phyloP scores from a whole-genome alignment of 2,113 vertebrate genomes.

The Himantopus leucocephalus region DNA sequence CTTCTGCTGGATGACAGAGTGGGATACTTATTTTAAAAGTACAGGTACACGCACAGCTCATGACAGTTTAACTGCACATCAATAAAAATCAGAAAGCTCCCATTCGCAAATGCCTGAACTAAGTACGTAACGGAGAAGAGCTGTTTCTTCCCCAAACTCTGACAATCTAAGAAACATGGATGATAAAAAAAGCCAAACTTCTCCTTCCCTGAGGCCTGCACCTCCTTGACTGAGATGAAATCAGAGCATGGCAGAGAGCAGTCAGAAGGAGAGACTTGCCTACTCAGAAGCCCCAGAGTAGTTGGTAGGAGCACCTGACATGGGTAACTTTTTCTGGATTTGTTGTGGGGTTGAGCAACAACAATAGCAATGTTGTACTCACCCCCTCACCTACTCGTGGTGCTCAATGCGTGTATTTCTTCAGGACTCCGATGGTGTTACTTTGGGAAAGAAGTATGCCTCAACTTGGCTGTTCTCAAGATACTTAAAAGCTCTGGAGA shows the following conservation, averaged over 20 bases:
- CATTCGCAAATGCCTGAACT: not conserved
- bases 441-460: not conserved
- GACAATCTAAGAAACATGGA: not conserved
- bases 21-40: not conserved
- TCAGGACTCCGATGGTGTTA: not conserved
- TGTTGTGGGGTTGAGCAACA: not conserved
- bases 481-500: not conserved
- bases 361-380: not conserved
- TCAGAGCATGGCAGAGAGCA: not conserved
- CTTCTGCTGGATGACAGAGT: not conserved
- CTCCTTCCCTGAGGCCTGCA: not conserved
- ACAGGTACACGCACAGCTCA: rapidly evolving
- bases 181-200: not conserved
- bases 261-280: not conserved
- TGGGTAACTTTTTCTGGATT: rapidly evolving
- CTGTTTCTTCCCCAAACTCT: not conserved
- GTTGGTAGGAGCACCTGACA: not conserved
- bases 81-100: not conserved
- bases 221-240: not conserved
- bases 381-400: not conserved
- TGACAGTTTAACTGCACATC: not conserved
- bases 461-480: not conserved
- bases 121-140: not conserved
- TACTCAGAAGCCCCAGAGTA: not conserved
- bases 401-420: rapidly evolving